Evolutionary conservation across 2,888 invertebrate genomes (phyloP), one percentile per base, ranked within the genome.

Genomic region (Melanargia galathea): DNA sequence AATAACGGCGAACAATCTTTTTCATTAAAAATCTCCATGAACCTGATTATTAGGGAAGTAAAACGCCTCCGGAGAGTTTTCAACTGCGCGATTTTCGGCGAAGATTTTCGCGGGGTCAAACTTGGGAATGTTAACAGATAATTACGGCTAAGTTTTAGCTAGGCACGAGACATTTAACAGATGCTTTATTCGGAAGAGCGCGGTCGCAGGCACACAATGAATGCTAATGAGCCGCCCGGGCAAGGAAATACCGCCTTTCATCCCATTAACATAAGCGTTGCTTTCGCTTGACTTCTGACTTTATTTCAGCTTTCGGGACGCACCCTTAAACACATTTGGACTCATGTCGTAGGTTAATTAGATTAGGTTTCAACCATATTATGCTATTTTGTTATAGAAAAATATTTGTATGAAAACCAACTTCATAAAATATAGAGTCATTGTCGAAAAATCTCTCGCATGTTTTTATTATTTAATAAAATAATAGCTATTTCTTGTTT

Each of bases 121-220:
- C 87, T 90, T 91, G 82, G 86, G 83, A 88, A 89, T 91, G 90
- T 91, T 90, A 90, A 90, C 91, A 91, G 90, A 91, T 91, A 90
- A 91, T 91, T 90, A 90, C 85, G 83, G 81, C 81, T 82, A 90
- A 90, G 90, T 90, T 90, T 89, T 82, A 86, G 86, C 87, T 82
- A 86, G n/a, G 87, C 87, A 87, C 87, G 89, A 89, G 90, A 91
- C 90, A 90, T 91, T 91, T 91, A 91, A 89, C 91, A 90, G 90
- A 89, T 90, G 91, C 87, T 91, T 90, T 87, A 86, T 87, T 87
- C 85, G 86, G 84, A 84, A 82, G 83, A 85, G 86, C 77, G 85
- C 83, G 83, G 87, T 83, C 87, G 87, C 88, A 89, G 82, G 85
- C 90, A 87, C 84, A 83, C 85, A 82, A 84, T 88, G 90, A 91